phyloP scores from a whole-genome alignment of 2,888 invertebrate species.

The Drosophila mayaguana region DNA sequence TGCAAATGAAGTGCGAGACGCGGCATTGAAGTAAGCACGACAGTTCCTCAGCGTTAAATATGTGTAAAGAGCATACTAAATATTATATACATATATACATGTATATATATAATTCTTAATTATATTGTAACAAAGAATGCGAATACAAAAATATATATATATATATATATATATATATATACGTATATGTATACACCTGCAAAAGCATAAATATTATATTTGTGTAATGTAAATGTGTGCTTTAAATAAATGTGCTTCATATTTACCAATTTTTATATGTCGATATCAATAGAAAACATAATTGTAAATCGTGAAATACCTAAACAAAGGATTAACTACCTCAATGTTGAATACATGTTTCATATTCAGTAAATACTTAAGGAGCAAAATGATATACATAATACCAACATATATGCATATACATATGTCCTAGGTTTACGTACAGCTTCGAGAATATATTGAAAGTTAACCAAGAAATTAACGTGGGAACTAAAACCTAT shows the following conservation, averaged over 20 bases:
- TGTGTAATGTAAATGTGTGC: slow-evolving; percentile 82
- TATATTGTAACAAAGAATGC: slow-evolving; percentile 36
- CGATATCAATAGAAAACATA: slow-evolving; percentile 27
- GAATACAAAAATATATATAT: slow-evolving; percentile 30
- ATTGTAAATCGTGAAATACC: slow-evolving; percentile 35
- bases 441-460: slow-evolving; percentile 23
- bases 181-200: slow-evolving; percentile 27
- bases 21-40: slow-evolving; percentile 77
- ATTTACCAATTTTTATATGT: slow-evolving; percentile 54
- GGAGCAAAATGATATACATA: slow-evolving; percentile 38
- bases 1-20: slow-evolving; percentile 47
- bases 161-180: slow-evolving; percentile 18
- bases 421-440: slow-evolving; percentile 20
- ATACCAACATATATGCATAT: slow-evolving; percentile 19
- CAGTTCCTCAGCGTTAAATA: slow-evolving; percentile 81
- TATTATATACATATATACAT: slow-evolving; percentile 27
- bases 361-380: slow-evolving; percentile 59
- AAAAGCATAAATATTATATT: slow-evolving; percentile 64
- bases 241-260: slow-evolving; percentile 83
- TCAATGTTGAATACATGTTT: slow-evolving; percentile 72
- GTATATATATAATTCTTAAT: slow-evolving; percentile 29
- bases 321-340: slow-evolving; percentile 74
- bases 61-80: slow-evolving; percentile 51
- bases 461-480: slow-evolving; percentile 30
- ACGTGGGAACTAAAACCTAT: slow-evolving; percentile 49